Percentiles rank a stretch among this genome's conserved stretches.
These are phyloP conservation scores for Saguinus imperator DNA, from an alignment of 2,113 vertebrate species.

Conservation along the genomic window DNA sequence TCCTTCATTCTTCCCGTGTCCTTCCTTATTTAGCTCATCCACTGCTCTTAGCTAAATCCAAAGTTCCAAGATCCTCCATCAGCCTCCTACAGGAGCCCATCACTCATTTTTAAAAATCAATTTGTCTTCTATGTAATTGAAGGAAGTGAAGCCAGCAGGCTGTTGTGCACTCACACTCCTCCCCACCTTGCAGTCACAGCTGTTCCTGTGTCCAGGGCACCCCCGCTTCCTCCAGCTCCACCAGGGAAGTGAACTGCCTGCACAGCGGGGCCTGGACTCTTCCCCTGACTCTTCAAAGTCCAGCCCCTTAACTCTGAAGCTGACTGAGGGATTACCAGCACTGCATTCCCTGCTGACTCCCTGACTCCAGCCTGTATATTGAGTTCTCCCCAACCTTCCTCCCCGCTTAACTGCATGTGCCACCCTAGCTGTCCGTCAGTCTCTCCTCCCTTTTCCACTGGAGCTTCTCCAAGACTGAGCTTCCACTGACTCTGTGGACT, in stretches of 20 bases:
- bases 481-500: fast-evolving
- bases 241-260: no score
- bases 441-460: neutral
- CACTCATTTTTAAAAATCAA: neutral
- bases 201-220: fast-evolving
- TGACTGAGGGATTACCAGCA: no score
- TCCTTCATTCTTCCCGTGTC: neutral
- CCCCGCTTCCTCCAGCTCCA: neutral
- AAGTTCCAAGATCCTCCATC: neutral
- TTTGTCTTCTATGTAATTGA: neutral
- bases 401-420: fast-evolving
- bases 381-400: neutral
- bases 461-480: fast-evolving
- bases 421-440: no score
- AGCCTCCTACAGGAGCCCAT: no score
- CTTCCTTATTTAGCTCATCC: neutral
- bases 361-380: neutral
- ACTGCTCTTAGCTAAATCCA: neutral
- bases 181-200: neutral
- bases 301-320: neutral
- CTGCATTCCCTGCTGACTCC: fast-evolving
- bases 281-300: neutral
- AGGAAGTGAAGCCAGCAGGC: neutral
- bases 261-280: neutral
- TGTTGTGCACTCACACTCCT: fast-evolving